Conservation (phyloP, 2,797 vertebrate genomes). For the Podarcis lilfordi region DNA sequence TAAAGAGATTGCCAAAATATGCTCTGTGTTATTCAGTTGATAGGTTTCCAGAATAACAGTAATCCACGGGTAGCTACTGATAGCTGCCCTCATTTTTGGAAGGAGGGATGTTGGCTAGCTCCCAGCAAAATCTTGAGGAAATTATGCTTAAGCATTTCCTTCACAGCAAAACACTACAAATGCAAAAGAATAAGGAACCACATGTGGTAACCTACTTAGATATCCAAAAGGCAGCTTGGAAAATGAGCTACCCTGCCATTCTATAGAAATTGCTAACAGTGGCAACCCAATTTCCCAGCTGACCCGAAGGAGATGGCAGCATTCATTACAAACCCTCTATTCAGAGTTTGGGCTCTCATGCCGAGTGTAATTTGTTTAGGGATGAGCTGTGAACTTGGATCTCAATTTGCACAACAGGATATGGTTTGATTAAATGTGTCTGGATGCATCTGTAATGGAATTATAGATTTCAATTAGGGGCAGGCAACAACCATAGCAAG, state of each 20-base stretch:
- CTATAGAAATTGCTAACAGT: constrained; percentile 57
- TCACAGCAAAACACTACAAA: constrained; percentile 33
- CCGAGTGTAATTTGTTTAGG: constrained; percentile 51
- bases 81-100: constrained; percentile 38
- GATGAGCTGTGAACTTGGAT: constrained; percentile 62
- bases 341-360: constrained; percentile 46
- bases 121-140: constrained; percentile 48
- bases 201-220: constrained; percentile 49
- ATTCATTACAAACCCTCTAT: constrained; percentile 36
- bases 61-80: constrained; percentile 14
- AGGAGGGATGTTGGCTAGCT: constrained; percentile 12
- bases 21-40: constrained; percentile 44
- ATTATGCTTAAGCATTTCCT: constrained; percentile 41
- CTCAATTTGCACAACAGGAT: constrained; percentile 60
- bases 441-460: constrained; percentile 59
- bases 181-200: constrained; percentile 51
- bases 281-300: constrained; percentile 55
- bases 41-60: constrained; percentile 46
- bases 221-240: constrained; percentile 43
- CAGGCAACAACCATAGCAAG: constrained; percentile 45
- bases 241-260: constrained; percentile 60
- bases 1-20: constrained; percentile 27
- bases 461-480: constrained; percentile 67
- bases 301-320: constrained; percentile 51
- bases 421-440: constrained; percentile 63